A percentile compares a stretch with the other conserved stretches of the same genome.
phyloP scores from a whole-genome alignment of 1,140 invertebrate species.

The Zelostemma sp. region DNA sequence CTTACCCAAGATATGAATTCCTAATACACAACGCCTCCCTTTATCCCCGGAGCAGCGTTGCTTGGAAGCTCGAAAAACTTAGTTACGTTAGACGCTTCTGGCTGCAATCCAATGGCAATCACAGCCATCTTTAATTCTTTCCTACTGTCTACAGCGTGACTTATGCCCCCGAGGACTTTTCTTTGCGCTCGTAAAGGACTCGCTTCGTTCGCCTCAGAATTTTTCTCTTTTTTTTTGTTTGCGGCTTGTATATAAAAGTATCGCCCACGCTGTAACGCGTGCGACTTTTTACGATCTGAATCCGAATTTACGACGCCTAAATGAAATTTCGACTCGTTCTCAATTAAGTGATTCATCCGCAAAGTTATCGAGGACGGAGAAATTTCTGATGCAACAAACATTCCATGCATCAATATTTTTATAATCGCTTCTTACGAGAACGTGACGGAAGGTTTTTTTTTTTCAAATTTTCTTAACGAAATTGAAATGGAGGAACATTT shows the following conservation, averaged over 20 bases:
- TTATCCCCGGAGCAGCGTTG: background rate
- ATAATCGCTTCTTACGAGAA: too few species aligned
- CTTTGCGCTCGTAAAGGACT: conserved; percentile 34
- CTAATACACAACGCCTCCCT: conserved; percentile 49
- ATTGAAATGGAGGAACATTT: conserved; percentile 3
- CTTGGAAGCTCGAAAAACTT: conserved; percentile 47
- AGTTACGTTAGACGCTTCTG: conserved; percentile 51
- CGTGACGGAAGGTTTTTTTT: too few species aligned
- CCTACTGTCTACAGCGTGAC: conserved; percentile 55
- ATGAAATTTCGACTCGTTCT: conserved; percentile 25
- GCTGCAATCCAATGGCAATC: conserved; percentile 59
- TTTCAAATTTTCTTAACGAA: too few species aligned
- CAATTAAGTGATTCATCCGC: conserved; percentile 32
- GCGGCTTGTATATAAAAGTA: conserved; percentile 40
- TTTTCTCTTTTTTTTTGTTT: conserved; percentile 31
- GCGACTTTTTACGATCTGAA: conserved; percentile 43
- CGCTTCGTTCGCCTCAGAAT: conserved; percentile 14
- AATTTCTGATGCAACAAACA: too few species aligned
- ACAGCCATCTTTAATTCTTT: conserved; percentile 62
- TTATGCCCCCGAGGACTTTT: conserved; percentile 49
- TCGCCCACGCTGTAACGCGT: conserved; percentile 20
- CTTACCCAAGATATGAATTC: conserved; percentile 60
- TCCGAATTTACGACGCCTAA: conserved; percentile 38
- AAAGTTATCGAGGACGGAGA: too few species aligned
- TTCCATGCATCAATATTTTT: too few species aligned